Evolutionary conservation across 2,113 vertebrate species (phyloP).

Genomic region (Salvator merianae): DNA sequence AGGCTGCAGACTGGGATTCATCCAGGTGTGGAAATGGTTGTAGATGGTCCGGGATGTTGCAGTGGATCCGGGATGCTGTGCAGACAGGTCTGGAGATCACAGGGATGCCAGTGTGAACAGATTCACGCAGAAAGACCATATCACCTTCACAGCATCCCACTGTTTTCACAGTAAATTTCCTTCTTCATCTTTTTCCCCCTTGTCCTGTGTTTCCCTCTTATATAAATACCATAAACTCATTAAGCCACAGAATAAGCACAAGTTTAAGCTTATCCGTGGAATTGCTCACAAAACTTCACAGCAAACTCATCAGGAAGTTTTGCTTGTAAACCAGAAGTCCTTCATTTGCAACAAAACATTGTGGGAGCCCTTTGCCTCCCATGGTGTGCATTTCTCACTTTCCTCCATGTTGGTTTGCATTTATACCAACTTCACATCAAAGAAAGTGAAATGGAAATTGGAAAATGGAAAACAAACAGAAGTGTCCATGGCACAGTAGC

Average conservation of each 20-base stretch:
- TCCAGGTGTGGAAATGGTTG: no score
- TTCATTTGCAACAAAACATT: conserved; percentile 1
- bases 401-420: not conserved
- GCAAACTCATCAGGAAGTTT: not conserved
- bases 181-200: not conserved
- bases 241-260: conserved; percentile 10
- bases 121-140: not conserved
- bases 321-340: not conserved
- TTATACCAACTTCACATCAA: not conserved
- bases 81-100: no score
- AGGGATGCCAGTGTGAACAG: no score
- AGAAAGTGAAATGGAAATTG: not conserved
- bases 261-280: not conserved
- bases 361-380: conserved; percentile 5
- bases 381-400: not conserved
- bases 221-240: conserved; percentile 1
- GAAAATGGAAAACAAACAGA: not conserved
- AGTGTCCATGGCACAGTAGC: not conserved
- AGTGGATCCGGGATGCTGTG: no score
- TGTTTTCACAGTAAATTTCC: not conserved
- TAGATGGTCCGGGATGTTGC: no score
- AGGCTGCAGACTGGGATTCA: no score
- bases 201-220: not conserved
- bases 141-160: not conserved
- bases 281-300: conserved; percentile 21